Evolutionary conservation across 2,113 vertebrate species (phyloP).

Genomic region (Alosa alosa): DNA sequence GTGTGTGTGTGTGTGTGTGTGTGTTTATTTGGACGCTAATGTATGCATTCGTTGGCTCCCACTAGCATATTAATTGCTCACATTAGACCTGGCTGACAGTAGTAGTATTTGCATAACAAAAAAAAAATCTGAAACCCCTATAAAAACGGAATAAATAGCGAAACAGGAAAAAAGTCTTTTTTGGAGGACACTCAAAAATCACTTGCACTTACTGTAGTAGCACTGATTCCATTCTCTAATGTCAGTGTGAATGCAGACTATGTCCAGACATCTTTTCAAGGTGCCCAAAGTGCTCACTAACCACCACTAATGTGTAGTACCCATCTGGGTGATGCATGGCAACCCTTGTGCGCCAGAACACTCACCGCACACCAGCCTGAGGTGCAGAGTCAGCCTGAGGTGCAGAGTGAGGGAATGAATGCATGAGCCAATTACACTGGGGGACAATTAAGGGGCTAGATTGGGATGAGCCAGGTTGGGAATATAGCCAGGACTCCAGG

Average conservation of each 20-base stretch:
- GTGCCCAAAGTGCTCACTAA: too few relatives aligned
- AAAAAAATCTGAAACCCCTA: conserved; percentile 14
- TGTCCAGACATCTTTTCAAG: not conserved
- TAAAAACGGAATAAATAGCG: conserved; percentile 48
- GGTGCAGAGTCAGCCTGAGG: too few relatives aligned
- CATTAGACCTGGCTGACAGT: conserved; percentile 40
- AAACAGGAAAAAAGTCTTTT: conserved; percentile 41
- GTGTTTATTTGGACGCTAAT: conserved; percentile 70
- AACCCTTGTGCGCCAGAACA: too few relatives aligned
- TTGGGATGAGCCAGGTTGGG: too few relatives aligned
- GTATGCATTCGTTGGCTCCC: conserved; percentile 53
- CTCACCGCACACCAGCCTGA: too few relatives aligned
- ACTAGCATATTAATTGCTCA: conserved; percentile 59
- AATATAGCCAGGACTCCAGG: too few relatives aligned
- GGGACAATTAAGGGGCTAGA: too few relatives aligned
- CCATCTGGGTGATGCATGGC: too few relatives aligned
- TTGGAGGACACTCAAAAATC: conserved; percentile 49
- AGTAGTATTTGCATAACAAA: conserved; percentile 28
- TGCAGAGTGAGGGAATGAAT: too few relatives aligned
- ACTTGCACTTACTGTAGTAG: not conserved
- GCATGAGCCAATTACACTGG: too few relatives aligned
- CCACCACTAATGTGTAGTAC: too few relatives aligned
- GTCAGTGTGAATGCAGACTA: not conserved
- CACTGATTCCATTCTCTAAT: not conserved
- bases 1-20: conserved; percentile 46